Percentiles rank a stretch among this genome's conserved stretches.
Evolutionary conservation across 53 echinoderm and acorn worm genomes (phyloP).

Genomic region (Pentamera pediparva): DNA sequence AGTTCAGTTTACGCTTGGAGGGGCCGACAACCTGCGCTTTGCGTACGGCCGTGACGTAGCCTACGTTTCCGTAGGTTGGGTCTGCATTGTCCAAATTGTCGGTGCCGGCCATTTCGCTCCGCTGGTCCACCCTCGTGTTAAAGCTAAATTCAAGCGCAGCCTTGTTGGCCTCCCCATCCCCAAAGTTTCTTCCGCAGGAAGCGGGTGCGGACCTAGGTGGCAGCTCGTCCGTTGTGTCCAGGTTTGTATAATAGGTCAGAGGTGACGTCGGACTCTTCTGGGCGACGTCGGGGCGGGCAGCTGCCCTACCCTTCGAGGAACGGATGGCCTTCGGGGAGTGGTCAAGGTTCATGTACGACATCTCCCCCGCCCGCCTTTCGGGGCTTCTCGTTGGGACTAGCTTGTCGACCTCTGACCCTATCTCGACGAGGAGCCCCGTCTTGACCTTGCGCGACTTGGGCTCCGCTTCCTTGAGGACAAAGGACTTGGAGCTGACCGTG

Average conservation of each 20-base stretch:
- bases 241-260: conserved; percentile 77
- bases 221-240: conserved; percentile 86
- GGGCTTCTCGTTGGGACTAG: not conserved
- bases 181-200: not conserved
- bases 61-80: conserved; percentile 92
- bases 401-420: conserved; percentile 23
- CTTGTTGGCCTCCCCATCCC: not conserved
- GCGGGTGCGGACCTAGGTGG: conserved; percentile 39
- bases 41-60: conserved; percentile 17
- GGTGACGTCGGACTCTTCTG: conserved; percentile 9
- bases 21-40: conserved; percentile 18
- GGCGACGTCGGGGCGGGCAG: not conserved
- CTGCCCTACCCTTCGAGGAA: not conserved
- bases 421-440: not conserved
- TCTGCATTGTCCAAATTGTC: too few relatives aligned
- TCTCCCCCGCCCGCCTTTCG: not conserved
- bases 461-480: conserved; percentile 9
- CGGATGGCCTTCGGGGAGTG: conserved; percentile 1
- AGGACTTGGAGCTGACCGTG: too few relatives aligned
- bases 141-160: not conserved
- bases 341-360: conserved; percentile 15
- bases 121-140: conserved; percentile 12
- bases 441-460: conserved; percentile 32
- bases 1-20: conserved; percentile 85
- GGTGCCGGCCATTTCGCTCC: conserved; percentile 60